Conservation (phyloP, 2,797 vertebrate species). For the Acanthopagrus latus region DNA sequence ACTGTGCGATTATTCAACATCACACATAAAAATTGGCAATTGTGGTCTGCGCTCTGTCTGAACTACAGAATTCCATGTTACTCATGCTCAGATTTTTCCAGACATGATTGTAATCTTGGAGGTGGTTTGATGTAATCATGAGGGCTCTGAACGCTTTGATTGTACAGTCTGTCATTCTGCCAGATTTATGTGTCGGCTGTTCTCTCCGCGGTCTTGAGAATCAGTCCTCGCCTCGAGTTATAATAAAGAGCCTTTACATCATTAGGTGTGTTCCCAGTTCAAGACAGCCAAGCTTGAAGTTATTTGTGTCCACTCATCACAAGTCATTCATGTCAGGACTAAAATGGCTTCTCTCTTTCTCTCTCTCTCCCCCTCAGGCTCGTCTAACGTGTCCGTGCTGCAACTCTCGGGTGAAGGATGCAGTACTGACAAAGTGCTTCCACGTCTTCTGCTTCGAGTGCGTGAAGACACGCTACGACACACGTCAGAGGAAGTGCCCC, state of each 20-base stretch:
- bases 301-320: slow-evolving; percentile 37
- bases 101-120: neutral
- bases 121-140: neutral
- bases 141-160: neutral
- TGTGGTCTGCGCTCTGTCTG: neutral
- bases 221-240: neutral
- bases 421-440: slow-evolving; percentile 98
- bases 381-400: slow-evolving; percentile 97
- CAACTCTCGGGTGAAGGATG: slow-evolving; percentile 97
- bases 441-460: slow-evolving; percentile 99
- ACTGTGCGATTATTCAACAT: slow-evolving; percentile 17
- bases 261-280: neutral
- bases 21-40: slow-evolving; percentile 1
- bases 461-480: slow-evolving; percentile 97
- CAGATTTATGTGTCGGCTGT: neutral
- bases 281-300: slow-evolving; percentile 37
- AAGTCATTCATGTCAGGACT: slow-evolving; percentile 31
- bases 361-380: slow-evolving; percentile 81
- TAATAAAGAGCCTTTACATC: neutral
- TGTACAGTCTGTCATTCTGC: neutral
- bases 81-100: neutral
- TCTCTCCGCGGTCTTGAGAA: neutral
- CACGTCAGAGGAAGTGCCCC: slow-evolving; percentile 97
- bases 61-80: neutral
- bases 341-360: slow-evolving; percentile 3